These are phyloP conservation scores for Nomada flava DNA, from an alignment of 2,888 invertebrate species.

Conservation along the genomic window DNA sequence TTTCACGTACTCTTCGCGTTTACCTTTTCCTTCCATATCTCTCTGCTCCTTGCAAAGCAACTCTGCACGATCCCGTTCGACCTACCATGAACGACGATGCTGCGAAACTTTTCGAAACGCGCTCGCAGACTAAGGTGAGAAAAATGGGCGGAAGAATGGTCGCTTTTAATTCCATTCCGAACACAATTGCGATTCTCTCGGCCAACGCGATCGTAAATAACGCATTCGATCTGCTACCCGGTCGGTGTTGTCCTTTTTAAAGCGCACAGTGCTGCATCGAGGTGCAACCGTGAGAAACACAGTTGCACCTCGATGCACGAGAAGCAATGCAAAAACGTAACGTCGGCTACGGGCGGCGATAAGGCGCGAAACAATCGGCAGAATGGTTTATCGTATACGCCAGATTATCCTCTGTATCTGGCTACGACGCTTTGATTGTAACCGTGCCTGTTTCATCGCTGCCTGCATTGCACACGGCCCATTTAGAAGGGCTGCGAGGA, in stretches of 20 bases:
- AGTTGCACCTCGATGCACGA: background rate
- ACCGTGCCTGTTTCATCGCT: background rate
- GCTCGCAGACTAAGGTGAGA: constrained; percentile 2
- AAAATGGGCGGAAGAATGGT: constrained; percentile 45
- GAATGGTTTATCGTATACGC: constrained; percentile 5
- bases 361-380: background rate
- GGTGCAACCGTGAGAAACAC: constrained; percentile 18
- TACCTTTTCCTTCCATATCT: background rate
- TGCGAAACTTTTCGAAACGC: constrained; percentile 33
- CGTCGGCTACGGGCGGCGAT: background rate
- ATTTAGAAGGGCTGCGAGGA: background rate
- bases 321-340: constrained; percentile 1
- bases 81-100: background rate
- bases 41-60: background rate
- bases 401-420: constrained; percentile 7
- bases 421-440: constrained; percentile 1
- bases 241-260: background rate
- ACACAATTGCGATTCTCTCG: constrained; percentile 46
- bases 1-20: background rate
- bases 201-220: constrained; percentile 68
- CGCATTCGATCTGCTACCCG: constrained; percentile 52
- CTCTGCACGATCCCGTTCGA: background rate
- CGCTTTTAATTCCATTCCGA: constrained; percentile 60
- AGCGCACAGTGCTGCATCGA: background rate
- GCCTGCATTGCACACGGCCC: background rate